A percentile compares a stretch with the other conserved stretches of the same genome.
phyloP scores from a whole-genome alignment of 2,113 vertebrate genomes.

The Brachyhypopomus gauderio region DNA sequence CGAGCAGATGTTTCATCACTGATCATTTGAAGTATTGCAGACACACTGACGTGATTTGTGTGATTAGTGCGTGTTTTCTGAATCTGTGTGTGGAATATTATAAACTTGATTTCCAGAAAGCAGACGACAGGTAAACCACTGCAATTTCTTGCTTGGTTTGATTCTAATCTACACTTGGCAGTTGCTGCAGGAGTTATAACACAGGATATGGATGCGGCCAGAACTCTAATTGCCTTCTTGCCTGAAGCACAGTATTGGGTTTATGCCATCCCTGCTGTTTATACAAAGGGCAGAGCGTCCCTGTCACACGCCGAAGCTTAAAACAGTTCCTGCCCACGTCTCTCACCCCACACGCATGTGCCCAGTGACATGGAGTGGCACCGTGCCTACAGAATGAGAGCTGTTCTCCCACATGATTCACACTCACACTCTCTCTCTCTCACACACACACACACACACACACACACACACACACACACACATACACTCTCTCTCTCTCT shows the following conservation, averaged over 20 bases:
- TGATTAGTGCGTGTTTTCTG: slow-evolving; percentile 5
- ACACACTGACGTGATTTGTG: not conserved
- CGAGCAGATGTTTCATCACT: not conserved
- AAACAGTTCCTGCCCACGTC: slow-evolving; percentile 10
- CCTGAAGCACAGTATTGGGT: slow-evolving; percentile 26
- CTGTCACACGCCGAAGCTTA: slow-evolving; percentile 24
- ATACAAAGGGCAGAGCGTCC: not conserved
- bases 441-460: slow-evolving; percentile 12
- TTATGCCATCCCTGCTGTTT: slow-evolving; percentile 17
- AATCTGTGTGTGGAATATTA: slow-evolving; percentile 33
- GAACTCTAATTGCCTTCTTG: not conserved
- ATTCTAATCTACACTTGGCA: slow-evolving; percentile 23
- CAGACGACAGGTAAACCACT: slow-evolving; percentile 39
- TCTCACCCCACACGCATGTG: slow-evolving; percentile 38
- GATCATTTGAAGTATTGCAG: not conserved
- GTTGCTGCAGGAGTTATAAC: not conserved
- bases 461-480: slow-evolving; percentile 5
- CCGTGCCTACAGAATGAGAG: slow-evolving; percentile 35
- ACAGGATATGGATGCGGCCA: not conserved
- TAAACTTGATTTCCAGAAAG: slow-evolving; percentile 31
- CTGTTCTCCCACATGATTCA: slow-evolving; percentile 9
- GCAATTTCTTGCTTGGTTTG: slow-evolving; percentile 14
- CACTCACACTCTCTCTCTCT: not conserved
- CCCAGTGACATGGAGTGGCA: slow-evolving; percentile 42
- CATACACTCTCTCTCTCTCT: not conserved